phyloP scores from a whole-genome alignment of 2,113 vertebrate species.

The Myrmecophaga tridactyla region DNA sequence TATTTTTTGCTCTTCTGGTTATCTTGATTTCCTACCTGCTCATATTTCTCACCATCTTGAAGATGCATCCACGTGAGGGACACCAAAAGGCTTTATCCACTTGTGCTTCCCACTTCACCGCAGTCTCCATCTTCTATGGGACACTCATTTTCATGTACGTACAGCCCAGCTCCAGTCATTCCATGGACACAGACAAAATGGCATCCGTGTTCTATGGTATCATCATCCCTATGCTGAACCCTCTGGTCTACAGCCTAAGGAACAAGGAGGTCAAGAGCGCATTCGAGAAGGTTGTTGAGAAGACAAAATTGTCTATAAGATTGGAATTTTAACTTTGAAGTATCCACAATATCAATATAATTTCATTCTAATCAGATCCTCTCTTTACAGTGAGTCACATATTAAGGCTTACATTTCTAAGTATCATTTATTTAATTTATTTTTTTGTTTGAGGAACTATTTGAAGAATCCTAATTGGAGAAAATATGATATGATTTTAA shows the following conservation, averaged over 20 bases:
- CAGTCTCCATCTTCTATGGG: conserved; percentile 41
- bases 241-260: conserved; percentile 59
- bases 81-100: conserved; percentile 39
- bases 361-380: background rate
- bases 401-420: background rate
- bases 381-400: background rate
- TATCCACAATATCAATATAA: background rate
- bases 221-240: conserved; percentile 49
- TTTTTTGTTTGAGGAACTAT: background rate
- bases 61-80: background rate
- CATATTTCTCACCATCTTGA: conserved; percentile 40
- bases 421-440: background rate
- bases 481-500: background rate
- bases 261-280: conserved; percentile 37
- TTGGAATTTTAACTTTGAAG: background rate
- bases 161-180: background rate
- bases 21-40: conserved; percentile 25
- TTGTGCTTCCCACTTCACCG: background rate
- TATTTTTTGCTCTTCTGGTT: conserved; percentile 17
- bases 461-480: background rate
- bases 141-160: conserved; percentile 2
- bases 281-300: background rate
- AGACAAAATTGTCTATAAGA: background rate
- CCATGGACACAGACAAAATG: conserved; percentile 1
- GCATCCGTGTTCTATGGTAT: conserved; percentile 41